Base-by-base conservation (phyloP, 2,113 vertebrate species). In the Amazona vittata region DNA sequence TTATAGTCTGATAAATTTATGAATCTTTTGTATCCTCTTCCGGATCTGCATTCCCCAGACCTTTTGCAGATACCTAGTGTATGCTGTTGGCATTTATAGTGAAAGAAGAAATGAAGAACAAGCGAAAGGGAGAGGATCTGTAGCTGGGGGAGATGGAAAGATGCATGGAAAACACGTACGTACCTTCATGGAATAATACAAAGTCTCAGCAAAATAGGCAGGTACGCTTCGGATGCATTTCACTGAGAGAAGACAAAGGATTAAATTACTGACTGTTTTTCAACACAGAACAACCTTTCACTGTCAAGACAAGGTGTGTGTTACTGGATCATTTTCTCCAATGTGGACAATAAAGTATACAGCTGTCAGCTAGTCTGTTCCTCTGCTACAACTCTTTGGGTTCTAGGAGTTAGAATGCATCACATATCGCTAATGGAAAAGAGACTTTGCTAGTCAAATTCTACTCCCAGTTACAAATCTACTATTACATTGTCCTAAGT, bases 141-240 rank as follows among this genome's bases (percentile, higher is more conserved):
- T 17, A 85, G 53, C 52, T 7, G 5, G 24, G 37, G 8, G 14
- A 74, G n/a, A 60, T 8, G 15, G 6, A 60, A 80, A 65, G 13
- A 67, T 0, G 0, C 9, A 31, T 2, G 29, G 53, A 80, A 39
- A 80, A 50, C 9, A 41, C 1, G 4, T 53, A 93, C 97, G 7
- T 97, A 99, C 99, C 98, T 99, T 99, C 99, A 99, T 99, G 13
- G 99, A 98, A 63, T 98, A 96, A 95, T 98, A 98, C 4, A 99
- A 97, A 8, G 94, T 91, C 93, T 99, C 99, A 5, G 99, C 99
- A 76, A 99, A 99, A 96, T 98, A 99, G 33, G 97, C 98, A 52
- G 99, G 99, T 47, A 99, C 96, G 9, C 98, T 99, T 83, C 98
- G 98, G 78, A 97, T 90, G 84, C 99, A 99, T 95, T 99, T 99